Base-by-base conservation (phyloP, 2,797 vertebrate genomes). In the Euphonia xanthogaster region DNA sequence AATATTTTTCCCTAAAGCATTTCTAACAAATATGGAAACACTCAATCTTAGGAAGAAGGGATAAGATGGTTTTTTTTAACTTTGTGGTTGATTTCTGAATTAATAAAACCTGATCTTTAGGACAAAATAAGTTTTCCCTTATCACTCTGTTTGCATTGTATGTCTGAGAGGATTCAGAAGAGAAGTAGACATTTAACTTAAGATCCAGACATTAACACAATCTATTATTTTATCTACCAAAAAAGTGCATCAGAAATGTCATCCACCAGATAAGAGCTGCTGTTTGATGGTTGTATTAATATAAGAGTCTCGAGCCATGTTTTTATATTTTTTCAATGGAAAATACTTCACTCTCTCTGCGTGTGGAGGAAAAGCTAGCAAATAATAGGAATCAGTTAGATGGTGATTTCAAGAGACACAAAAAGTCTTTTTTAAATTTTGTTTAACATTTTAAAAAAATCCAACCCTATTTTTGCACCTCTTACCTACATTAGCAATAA, bases 391-490 rank as follows among this genome's bases (percentile, higher is more conserved):
- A 40, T 61, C 23, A 63, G 20, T 71, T 73, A 60, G 12, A 23
- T 30, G 1, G 10, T 62, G 8, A 7, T 60, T 84, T 55, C 44
- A 48, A 60, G 39, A 35, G 2, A 44, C 18, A 37, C 14, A 37
- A 30, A 47, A 85, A 28, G 5, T 0, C 1, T 21, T 48, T 82
- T 72, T 17, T 14, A 39, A 30, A 13, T 85, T 48, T 42, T 47
- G 2, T 54, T 65, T 57, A 44, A 21, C 25, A 27, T n/a, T 14
- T 24, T 27, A 33, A 40, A 37, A 37, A 37, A 37, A 76, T 11
- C 10, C 4, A 63, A 14, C 2, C 1, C 1, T 22, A 4, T 28
- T 57, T 77, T 66, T 70, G 1, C 51, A 10, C 35, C 2, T 45
- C 95, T 78, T 70, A 44, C 3, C 16, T 44, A 6, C n/a, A 53